Base-by-base conservation (phyloP, 2,888 invertebrate genomes). In the Bugulina stolonifera region DNA sequence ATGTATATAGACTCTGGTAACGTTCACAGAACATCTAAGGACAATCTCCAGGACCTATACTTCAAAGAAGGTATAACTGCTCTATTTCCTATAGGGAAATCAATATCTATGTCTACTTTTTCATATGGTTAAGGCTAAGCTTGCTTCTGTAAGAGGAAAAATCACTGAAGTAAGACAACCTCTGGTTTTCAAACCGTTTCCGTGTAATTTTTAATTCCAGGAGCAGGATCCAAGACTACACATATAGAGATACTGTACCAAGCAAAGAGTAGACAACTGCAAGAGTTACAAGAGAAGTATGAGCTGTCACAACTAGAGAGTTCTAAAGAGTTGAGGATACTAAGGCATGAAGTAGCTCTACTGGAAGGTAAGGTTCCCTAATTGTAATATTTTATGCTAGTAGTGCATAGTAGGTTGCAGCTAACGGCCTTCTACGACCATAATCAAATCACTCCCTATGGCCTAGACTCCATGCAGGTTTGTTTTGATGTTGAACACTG, bases 191-290 rank as follows among this genome's bases (percentile, higher is more conserved):
- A n/a, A n/a, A n/a, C n/a, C 14, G 57, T 57, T 52, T 52, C 10
- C 52, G 10, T 52, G 10, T 52, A 52, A 14, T 14, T 52, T 55
- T 18, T 55, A 55, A 5, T 5, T 64, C 10, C 32, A 64, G 64
- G 64, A 14, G 32, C 64, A 25, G 64, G 64, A 27, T 27, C 64
- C 5, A 64, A 64, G 34, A 64, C 3, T 64, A 32, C 64, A 32
- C 70, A 70, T n/a, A n/a, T 70, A 54, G 70, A 32, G 3, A 70
- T 70, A 2, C 70, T 70, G 23, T 54, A 54, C 29, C 70, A 70
- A 25, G 70, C 70, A 2, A 70, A 70, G 54, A 54, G 70, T 32
- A 43, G 70, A 54, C 70, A 70, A 54, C 70, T 70, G 10, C 70
- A 70, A 54, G 70, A 70, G 52, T 25, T 70, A 5, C 43, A 43